These are phyloP conservation scores for Orius laevigatus DNA, from an alignment of 1,140 invertebrate species.

Conservation along the genomic window DNA sequence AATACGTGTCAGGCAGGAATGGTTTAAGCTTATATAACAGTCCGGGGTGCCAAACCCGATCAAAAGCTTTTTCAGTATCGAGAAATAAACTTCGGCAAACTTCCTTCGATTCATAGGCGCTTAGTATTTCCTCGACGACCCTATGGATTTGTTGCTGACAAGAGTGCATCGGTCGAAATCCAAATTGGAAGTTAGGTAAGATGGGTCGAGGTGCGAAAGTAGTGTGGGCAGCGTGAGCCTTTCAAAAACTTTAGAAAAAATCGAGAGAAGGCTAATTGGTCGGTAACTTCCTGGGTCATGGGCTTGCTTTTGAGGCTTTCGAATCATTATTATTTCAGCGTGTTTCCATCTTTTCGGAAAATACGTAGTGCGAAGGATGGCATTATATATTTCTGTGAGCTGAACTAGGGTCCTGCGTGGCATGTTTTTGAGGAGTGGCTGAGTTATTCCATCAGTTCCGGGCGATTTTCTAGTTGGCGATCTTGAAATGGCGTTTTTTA, in stretches of 20 bases:
- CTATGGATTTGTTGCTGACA: background rate
- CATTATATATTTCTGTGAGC: background rate
- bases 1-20: background rate
- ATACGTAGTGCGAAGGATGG: background rate
- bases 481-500: background rate
- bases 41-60: too few species aligned
- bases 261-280: background rate
- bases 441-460: background rate
- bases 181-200: background rate
- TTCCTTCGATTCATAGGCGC: background rate
- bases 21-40: background rate
- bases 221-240: background rate
- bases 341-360: background rate
- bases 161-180: background rate
- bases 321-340: background rate
- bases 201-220: background rate
- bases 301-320: background rate
- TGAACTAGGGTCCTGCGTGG: background rate
- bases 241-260: slow-evolving; percentile 2
- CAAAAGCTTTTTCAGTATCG: too few species aligned
- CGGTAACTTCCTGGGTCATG: background rate
- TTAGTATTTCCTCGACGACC: background rate
- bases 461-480: background rate
- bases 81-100: slow-evolving; percentile 1
- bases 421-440: background rate